A percentile compares a stretch with the other conserved stretches of the same genome.
These are phyloP conservation scores for Phenacoccus solenopsis DNA, from an alignment of 1,140 invertebrate species.

Conservation along the genomic window DNA sequence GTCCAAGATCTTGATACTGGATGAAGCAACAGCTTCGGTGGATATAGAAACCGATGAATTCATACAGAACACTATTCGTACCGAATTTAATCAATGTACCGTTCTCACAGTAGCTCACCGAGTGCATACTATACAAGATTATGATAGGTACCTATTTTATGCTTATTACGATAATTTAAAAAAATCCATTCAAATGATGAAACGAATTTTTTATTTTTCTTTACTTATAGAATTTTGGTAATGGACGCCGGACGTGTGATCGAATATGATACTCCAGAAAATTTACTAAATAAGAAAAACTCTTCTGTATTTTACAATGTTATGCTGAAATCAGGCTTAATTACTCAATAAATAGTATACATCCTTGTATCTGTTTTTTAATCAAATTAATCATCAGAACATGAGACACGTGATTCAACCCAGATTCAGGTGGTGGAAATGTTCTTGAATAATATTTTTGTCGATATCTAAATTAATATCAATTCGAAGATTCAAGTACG, in stretches of 20 bases:
- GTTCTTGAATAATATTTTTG: too few relatives aligned
- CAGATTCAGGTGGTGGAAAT: too few relatives aligned
- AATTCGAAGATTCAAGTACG: too few relatives aligned
- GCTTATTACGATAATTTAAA: background rate
- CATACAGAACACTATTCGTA: conserved; percentile 53
- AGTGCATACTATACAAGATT: conserved; percentile 67
- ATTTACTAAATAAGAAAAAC: conserved; percentile 56
- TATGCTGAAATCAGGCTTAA: conserved; percentile 88
- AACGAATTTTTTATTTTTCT: conserved; percentile 17
- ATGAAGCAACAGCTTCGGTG: conserved; percentile 46
- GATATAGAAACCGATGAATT: conserved; percentile 42
- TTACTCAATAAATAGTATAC: too few relatives aligned
- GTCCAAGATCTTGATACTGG: conserved; percentile 41
- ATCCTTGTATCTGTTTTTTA: too few relatives aligned
- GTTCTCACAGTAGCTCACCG: conserved; percentile 75
- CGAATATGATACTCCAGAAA: conserved; percentile 66
- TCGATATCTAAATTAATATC: too few relatives aligned
- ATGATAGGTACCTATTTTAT: conserved; percentile 37
- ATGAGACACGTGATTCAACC: too few relatives aligned
- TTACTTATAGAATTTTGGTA: conserved; percentile 62
- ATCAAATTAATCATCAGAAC: too few relatives aligned
- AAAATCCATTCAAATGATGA: background rate
- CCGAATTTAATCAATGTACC: conserved; percentile 58
- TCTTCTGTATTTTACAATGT: conserved; percentile 78
- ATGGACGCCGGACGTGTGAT: conserved; percentile 70